Evolutionary conservation across 2,113 vertebrate species (phyloP).

Genomic region (Theristicus caerulescens): DNA sequence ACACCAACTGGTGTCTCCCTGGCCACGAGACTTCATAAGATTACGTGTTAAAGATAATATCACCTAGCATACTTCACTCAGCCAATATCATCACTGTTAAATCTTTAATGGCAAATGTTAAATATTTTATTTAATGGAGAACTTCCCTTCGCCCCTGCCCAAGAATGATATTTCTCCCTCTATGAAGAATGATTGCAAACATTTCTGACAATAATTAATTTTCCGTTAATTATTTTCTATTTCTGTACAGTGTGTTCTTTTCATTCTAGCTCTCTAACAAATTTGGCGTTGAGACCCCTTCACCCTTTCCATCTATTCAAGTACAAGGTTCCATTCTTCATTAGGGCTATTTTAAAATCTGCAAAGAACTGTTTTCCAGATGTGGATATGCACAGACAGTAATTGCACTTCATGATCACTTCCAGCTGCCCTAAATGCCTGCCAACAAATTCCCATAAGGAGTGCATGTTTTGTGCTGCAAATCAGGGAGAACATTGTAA

Average conservation of each 20-base stretch:
- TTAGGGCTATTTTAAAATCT: slow-evolving; percentile 80
- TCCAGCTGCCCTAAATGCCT: slow-evolving; percentile 90
- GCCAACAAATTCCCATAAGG: slow-evolving; percentile 88
- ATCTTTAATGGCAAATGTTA: neutral
- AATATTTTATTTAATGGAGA: slow-evolving; percentile 18
- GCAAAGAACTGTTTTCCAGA: slow-evolving; percentile 88
- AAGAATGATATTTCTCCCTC: neutral
- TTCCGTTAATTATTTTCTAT: slow-evolving; percentile 43
- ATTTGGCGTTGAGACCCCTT: slow-evolving; percentile 55
- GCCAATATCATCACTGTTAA: neutral
- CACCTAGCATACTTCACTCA: neutral
- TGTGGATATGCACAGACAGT: slow-evolving; percentile 91
- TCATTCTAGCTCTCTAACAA: slow-evolving; percentile 45
- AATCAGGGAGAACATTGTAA: slow-evolving; percentile 85
- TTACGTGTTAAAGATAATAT: neutral
- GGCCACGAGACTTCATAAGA: rapidly evolving
- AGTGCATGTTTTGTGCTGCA: slow-evolving; percentile 83
- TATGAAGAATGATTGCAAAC: neutral
- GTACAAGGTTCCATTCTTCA: slow-evolving; percentile 79
- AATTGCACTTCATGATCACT: slow-evolving; percentile 96
- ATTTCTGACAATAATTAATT: slow-evolving; percentile 56
- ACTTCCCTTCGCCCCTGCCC: neutral
- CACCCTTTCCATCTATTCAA: slow-evolving; percentile 59
- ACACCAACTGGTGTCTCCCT: neutral
- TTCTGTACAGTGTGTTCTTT: slow-evolving; percentile 30